Percentiles rank a stretch among this genome's conserved stretches.
Conservation (phyloP, 2,888 invertebrate genomes). For the Bombylius discolor region DNA sequence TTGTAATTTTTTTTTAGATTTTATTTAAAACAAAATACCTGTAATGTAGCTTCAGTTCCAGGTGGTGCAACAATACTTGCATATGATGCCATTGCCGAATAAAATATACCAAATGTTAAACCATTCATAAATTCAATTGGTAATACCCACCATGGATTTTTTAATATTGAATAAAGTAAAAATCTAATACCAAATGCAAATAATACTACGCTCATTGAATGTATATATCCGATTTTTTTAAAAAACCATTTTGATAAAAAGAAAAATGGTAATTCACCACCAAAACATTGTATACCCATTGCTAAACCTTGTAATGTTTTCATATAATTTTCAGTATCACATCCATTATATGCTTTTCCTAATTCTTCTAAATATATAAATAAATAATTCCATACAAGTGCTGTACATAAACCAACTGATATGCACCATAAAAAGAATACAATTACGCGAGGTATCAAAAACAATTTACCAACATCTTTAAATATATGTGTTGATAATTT, state of each 20-base stretch:
- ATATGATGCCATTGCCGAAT: constrained; percentile 78
- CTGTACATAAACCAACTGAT: constrained; percentile 70
- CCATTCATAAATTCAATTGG: constrained; percentile 80
- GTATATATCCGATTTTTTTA: constrained; percentile 64
- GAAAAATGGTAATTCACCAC: constrained; percentile 77
- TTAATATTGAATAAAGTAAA: constrained; percentile 63
- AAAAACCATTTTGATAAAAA: constrained; percentile 67
- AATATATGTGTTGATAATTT: constrained; percentile 53
- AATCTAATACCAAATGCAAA: constrained; percentile 69
- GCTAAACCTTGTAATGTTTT: constrained; percentile 63
- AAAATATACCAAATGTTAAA: constrained; percentile 76
- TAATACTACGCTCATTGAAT: constrained; percentile 72
- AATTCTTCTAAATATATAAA: constrained; percentile 75
- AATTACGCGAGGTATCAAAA: constrained; percentile 52
- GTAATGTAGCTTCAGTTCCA: constrained; percentile 76
- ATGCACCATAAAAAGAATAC: constrained; percentile 71
- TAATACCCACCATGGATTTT: constrained; percentile 71
- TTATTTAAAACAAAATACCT: constrained; percentile 40
- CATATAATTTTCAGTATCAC: constrained; percentile 41
- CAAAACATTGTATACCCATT: constrained; percentile 65
- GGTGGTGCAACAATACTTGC: constrained; percentile 70
- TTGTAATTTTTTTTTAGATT: neutral
- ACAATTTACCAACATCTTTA: constrained; percentile 52
- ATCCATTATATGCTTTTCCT: constrained; percentile 35
- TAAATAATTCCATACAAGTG: constrained; percentile 75